Base-by-base conservation (phyloP, 2,797 vertebrate species). In the Pipistrellus kuhlii region DNA sequence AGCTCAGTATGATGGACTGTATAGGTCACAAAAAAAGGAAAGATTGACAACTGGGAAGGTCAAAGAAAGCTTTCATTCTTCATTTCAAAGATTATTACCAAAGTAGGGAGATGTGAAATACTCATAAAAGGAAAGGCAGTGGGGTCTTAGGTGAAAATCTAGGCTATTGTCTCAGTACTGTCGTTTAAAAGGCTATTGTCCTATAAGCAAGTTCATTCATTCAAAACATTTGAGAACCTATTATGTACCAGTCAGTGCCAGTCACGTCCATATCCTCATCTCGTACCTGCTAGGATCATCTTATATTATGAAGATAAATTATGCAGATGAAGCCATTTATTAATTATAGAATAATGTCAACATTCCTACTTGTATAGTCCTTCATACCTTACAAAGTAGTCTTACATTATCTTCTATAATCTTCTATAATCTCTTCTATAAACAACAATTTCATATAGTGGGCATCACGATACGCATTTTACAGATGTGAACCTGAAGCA, bases 181-280 rank as follows among this genome's bases (percentile, higher is more conserved):
- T 18, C 62, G 48, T 25, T 76, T 76, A 59, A 86, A 11, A 64
- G 53, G 77, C 59, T 62, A 11, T 14, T 69, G 76, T 53, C 75
- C 41, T 95, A 69, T 59, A 93, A 93, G 27, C 48, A 91, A 84
- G 59, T 86, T 90, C 53, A 85, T 92, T 86, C 35, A 83, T 83
- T 77, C 35, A 75, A 44, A 48, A 92, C 8, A 83, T 53, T 2
- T 78, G 48, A 92, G 23, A 77, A 69, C 14, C 8, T 83, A 72
- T 46, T 78, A 68, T 77, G 30, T 68, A 72, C 23, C 64, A 94
- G 62, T 27, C 18, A 51, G 4, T 46, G 68, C 21, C 27, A 75
- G 48, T 35, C 66, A 11, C 38, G 68, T 87, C 53, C 71, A 89
- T 35, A 82, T 86, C 83, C 35, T 90, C 23, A 35, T 88, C 71